These are phyloP conservation scores for Poeciliopsis gracilis DNA, from an alignment of 2,797 vertebrate genomes.

Conservation along the genomic window DNA sequence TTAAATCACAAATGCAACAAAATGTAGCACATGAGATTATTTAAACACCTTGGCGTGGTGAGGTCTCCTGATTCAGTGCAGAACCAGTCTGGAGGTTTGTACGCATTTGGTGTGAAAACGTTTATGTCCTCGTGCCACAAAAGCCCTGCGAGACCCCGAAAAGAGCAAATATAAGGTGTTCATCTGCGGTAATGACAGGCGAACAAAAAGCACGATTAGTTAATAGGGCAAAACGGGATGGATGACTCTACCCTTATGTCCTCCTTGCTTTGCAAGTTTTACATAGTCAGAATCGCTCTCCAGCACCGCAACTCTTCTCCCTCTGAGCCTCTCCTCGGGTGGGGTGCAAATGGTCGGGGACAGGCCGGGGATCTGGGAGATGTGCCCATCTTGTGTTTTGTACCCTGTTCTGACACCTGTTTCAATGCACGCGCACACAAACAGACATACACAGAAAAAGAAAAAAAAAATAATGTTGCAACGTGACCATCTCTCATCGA, in stretches of 20 bases:
- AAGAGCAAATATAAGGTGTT: background rate
- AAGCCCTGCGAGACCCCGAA: conserved; percentile 61
- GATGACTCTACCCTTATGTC: conserved; percentile 69
- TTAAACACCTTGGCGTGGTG: conserved; percentile 47
- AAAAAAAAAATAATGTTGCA: background rate
- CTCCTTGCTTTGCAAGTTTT: conserved; percentile 82
- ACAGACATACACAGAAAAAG: conserved; percentile 5
- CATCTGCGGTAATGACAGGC: background rate
- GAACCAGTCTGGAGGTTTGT: conserved; percentile 64
- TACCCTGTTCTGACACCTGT: conserved; percentile 35
- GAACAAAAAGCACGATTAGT: background rate
- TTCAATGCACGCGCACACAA: background rate
- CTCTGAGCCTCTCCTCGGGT: conserved; percentile 54
- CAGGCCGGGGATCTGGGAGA: conserved; percentile 81
- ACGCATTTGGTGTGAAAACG: conserved; percentile 40
- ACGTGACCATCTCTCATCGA: background rate
- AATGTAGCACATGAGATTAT: background rate
- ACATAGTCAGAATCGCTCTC: conserved; percentile 78
- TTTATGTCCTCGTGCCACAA: conserved; percentile 64
- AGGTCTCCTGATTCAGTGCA: conserved; percentile 17
- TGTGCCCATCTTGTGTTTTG: conserved; percentile 41
- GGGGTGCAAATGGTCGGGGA: conserved; percentile 40
- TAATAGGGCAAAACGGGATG: no score
- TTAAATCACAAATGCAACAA: background rate
- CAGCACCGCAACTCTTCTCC: conserved; percentile 64